These are phyloP conservation scores for Meghimatium bilineatum DNA, from an alignment of 2,888 invertebrate genomes.

Conservation along the genomic window DNA sequence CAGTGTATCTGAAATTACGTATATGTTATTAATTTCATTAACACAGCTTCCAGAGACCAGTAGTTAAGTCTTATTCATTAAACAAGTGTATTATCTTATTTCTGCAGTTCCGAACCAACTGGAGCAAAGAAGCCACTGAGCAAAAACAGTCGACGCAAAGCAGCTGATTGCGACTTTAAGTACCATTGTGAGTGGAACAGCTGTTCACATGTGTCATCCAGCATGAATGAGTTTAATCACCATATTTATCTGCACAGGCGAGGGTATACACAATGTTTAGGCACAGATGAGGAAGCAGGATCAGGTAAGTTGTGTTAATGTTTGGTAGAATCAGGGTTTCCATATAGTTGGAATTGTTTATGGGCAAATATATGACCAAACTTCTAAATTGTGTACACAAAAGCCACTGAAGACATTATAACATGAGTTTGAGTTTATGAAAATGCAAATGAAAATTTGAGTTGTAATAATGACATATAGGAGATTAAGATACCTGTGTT, in stretches of 20 bases:
- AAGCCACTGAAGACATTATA: too few relatives aligned
- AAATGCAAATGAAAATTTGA: too few relatives aligned
- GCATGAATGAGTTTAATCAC: slow-evolving; percentile 44
- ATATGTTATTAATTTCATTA: too few relatives aligned
- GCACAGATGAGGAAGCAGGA: slow-evolving; percentile 12
- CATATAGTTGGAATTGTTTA: not conserved
- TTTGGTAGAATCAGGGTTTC: too few relatives aligned
- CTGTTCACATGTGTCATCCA: slow-evolving; percentile 54
- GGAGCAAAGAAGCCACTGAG: not conserved
- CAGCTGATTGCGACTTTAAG: slow-evolving; percentile 40
- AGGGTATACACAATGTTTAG: slow-evolving; percentile 37
- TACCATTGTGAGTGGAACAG: slow-evolving; percentile 72
- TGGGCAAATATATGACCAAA: not conserved
- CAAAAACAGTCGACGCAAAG: slow-evolving; percentile 19
- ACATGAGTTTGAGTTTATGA: too few relatives aligned
- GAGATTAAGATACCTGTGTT: too few relatives aligned
- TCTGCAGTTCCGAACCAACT: not conserved
- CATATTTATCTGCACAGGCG: slow-evolving; percentile 33
- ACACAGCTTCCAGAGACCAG: not conserved
- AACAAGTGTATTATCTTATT: not conserved
- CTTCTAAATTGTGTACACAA: not conserved
- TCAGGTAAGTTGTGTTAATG: slow-evolving; percentile 9
- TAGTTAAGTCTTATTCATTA: not conserved
- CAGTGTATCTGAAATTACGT: too few relatives aligned
- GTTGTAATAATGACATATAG: too few relatives aligned